A percentile compares a stretch with the other conserved stretches of the same genome.
Conservation (phyloP, 2,888 invertebrate species). For the Neria commutata region DNA sequence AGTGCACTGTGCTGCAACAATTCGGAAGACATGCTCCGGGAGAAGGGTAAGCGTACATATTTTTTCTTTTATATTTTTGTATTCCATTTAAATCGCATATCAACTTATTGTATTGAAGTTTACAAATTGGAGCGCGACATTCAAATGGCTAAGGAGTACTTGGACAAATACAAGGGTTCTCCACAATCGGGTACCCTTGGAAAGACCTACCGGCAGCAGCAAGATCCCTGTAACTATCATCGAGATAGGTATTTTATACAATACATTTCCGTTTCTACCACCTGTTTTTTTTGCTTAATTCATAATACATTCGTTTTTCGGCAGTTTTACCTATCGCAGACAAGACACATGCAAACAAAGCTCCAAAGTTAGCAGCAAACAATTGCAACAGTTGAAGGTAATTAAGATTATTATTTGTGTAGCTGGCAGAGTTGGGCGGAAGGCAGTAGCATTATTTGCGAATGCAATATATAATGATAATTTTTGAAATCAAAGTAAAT, state of each 20-base stretch:
- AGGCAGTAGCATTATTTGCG: too few relatives aligned
- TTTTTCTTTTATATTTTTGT: background rate
- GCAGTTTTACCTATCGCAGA: too few relatives aligned
- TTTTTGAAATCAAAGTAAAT: too few relatives aligned
- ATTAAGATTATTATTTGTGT: too few relatives aligned
- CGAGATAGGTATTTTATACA: background rate
- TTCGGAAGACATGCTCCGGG: constrained; percentile 50
- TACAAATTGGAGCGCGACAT: constrained; percentile 52
- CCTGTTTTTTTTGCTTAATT: too few relatives aligned
- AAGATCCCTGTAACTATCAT: background rate
- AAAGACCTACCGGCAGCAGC: background rate
- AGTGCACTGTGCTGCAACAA: constrained; percentile 45
- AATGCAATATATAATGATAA: too few relatives aligned
- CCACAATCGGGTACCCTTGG: background rate
- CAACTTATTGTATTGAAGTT: constrained; percentile 38
- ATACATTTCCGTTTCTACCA: too few relatives aligned
- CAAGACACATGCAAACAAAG: too few relatives aligned
- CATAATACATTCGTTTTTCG: too few relatives aligned
- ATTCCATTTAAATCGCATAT: background rate
- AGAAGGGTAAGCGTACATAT: constrained; percentile 43
- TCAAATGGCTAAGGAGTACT: constrained; percentile 41
- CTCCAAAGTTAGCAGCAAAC: too few relatives aligned
- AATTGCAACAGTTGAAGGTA: too few relatives aligned
- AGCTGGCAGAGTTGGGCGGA: too few relatives aligned
- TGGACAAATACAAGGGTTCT: background rate